Evolutionary conservation across 2,888 invertebrate genomes (phyloP), one percentile per base, ranked within the genome.

Genomic region (Agrochola circellaris): DNA sequence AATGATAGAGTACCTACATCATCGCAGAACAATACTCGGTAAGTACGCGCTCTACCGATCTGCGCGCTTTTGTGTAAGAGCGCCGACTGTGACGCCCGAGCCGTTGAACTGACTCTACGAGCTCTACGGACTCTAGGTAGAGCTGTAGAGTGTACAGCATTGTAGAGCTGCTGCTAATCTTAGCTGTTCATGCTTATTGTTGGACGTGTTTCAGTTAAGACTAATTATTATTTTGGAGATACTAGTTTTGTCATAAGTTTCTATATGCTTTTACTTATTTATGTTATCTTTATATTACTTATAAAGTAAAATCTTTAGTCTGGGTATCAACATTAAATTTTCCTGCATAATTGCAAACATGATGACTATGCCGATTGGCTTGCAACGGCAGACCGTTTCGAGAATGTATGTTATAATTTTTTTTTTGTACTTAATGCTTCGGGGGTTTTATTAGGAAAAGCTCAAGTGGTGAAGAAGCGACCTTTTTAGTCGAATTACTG

Each of bases 21-120:
- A 54, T 69, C 51, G 48, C n/a, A 60, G 77, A 82, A 87, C 86
- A 88, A 84, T 72, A 75, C 42, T 54, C 48, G 51, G 60, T 68
- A 79, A 72, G 76, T 69, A 72, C 38, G 42, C 65, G 83, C 79
- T 75, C 78, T 77, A 60, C 73, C 81, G 81, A 84, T 81, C 72
- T 81, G 69, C 65, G 30, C 5, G 82, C 89, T 82, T 84, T 88
- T 89, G 86, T 82, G 65, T n/a, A 51, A 17, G 71, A 23, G 78
- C 89, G 80, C 61, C 73, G 71, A 71, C 76, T 82, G 89, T 82
- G 83, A 80, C 88, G 88, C 65, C 74, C 72, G 65, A 66, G 86
- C 86, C 77, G 86, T 70, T 83, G 75, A 87, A 75, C 79, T 56
- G 74, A 81, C 82, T 77, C 64, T 70, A 69, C 72, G 26, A 61